A percentile compares a stretch with the other conserved stretches of the same genome.
Evolutionary conservation across 2,888 invertebrate species (phyloP).

Genomic region (Trissolcus brochymenae): DNA sequence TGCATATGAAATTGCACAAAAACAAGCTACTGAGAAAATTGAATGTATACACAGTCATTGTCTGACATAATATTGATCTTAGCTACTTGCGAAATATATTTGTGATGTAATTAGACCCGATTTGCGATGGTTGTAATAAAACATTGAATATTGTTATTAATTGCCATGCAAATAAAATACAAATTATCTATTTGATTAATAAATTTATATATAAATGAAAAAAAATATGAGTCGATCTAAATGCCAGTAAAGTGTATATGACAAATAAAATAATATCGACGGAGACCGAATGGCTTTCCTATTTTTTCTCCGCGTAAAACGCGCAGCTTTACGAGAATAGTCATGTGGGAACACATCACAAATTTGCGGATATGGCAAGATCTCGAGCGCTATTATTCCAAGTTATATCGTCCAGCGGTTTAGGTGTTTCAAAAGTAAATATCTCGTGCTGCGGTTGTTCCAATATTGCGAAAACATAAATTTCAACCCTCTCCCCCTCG

Average conservation of each 20-base stretch:
- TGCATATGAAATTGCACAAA: constrained; percentile 14
- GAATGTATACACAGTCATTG: constrained; percentile 1
- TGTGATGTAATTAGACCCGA: background rate
- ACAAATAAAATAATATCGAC: constrained; percentile 26
- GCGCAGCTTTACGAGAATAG: constrained; percentile 43
- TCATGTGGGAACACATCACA: constrained; percentile 47
- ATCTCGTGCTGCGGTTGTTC: constrained; percentile 5
- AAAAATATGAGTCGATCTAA: background rate
- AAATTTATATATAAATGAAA: too few relatives aligned
- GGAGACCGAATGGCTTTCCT: constrained; percentile 21
- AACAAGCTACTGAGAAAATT: background rate
- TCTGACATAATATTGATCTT: constrained; percentile 9
- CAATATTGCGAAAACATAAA: constrained; percentile 16
- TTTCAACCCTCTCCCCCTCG: background rate
- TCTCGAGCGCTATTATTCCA: constrained; percentile 49
- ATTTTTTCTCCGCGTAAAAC: constrained; percentile 26
- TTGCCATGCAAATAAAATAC: background rate
- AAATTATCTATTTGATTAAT: too few relatives aligned
- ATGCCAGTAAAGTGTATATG: background rate
- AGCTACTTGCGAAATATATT: background rate
- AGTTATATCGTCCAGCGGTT: constrained; percentile 44
- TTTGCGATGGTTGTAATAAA: background rate
- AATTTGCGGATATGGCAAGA: constrained; percentile 55
- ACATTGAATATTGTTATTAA: background rate
- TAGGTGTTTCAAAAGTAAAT: constrained; percentile 46